Evolutionary conservation across 2,797 vertebrate genomes (phyloP).

Genomic region (Mormyrops attenuatus): DNA sequence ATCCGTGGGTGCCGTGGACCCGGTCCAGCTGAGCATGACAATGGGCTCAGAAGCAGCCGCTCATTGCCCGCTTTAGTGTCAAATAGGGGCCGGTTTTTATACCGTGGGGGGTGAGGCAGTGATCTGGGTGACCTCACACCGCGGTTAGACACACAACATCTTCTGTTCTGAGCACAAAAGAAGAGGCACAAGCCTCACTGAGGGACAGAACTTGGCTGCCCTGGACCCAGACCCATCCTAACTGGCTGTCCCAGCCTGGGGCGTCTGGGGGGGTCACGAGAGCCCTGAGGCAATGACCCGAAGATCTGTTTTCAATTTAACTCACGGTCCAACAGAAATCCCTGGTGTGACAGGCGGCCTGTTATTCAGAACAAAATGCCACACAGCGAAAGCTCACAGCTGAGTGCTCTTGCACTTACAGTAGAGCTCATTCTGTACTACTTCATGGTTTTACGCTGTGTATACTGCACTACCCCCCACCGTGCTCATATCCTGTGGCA

Average conservation of each 20-base stretch:
- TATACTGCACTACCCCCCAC: not conserved
- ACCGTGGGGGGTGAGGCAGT: conserved; percentile 44
- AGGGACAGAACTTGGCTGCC: not conserved
- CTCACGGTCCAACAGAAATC: not conserved
- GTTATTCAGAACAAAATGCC: not conserved
- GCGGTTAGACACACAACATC: conserved; percentile 50
- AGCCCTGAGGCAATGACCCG: not conserved
- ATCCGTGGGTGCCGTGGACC: not conserved
- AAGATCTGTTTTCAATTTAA: not conserved
- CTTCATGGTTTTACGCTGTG: not conserved
- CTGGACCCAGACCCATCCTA: not conserved
- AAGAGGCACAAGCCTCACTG: conserved; percentile 43
- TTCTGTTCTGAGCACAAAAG: conserved; percentile 35
- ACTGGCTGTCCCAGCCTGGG: not conserved
- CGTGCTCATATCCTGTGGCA: not conserved
- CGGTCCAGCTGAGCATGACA: not conserved
- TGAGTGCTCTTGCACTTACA: not conserved
- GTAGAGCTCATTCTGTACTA: not conserved
- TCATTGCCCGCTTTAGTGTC: conserved; percentile 52
- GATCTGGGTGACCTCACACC: conserved; percentile 58
- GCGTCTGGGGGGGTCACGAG: conserved; percentile 38
- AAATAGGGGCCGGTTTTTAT: conserved; percentile 63
- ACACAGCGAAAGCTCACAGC: not conserved
- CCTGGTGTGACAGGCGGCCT: not conserved
- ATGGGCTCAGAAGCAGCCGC: conserved; percentile 29